Evolutionary conservation across 2,113 vertebrate species (phyloP).

Genomic region (Brachirus orientalis): DNA sequence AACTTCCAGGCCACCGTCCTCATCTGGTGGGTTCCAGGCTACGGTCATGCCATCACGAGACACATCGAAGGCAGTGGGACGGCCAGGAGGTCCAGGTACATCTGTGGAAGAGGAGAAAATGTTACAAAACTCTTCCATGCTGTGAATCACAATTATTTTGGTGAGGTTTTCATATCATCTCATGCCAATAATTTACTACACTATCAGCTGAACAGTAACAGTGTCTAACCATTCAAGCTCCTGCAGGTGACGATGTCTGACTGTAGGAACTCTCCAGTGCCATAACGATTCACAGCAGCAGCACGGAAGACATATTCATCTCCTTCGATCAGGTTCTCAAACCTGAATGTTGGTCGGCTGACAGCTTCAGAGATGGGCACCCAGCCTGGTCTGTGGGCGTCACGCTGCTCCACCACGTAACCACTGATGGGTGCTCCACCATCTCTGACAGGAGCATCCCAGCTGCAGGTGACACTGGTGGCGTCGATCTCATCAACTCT

Average conservation of each 20-base stretch:
- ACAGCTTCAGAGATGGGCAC: constrained; percentile 93
- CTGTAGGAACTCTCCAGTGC: constrained; percentile 94
- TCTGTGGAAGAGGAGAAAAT: constrained; percentile 74
- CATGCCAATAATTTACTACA: neutral
- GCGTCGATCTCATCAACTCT: constrained; percentile 92
- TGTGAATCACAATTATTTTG: no score
- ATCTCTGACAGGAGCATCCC: constrained; percentile 91
- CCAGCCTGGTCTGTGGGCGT: constrained; percentile 98
- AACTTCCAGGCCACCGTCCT: constrained; percentile 94
- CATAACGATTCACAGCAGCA: constrained; percentile 94
- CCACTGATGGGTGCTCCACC: constrained; percentile 93
- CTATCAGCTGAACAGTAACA: neutral
- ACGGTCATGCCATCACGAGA: constrained; percentile 98
- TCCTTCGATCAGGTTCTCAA: constrained; percentile 91
- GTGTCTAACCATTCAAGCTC: constrained; percentile 91
- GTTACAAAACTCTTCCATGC: constrained; percentile 8
- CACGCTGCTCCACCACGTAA: constrained; percentile 94
- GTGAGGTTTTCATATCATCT: no score
- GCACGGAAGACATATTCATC: constrained; percentile 97
- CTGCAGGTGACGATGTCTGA: constrained; percentile 93
- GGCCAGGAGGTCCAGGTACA: constrained; percentile 92
- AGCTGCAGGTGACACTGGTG: constrained; percentile 90
- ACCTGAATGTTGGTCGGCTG: constrained; percentile 91
- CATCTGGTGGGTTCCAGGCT: constrained; percentile 94
- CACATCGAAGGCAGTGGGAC: constrained; percentile 90